phyloP scores from a whole-genome alignment of 1,140 invertebrate species.

The Heliconius congener region DNA sequence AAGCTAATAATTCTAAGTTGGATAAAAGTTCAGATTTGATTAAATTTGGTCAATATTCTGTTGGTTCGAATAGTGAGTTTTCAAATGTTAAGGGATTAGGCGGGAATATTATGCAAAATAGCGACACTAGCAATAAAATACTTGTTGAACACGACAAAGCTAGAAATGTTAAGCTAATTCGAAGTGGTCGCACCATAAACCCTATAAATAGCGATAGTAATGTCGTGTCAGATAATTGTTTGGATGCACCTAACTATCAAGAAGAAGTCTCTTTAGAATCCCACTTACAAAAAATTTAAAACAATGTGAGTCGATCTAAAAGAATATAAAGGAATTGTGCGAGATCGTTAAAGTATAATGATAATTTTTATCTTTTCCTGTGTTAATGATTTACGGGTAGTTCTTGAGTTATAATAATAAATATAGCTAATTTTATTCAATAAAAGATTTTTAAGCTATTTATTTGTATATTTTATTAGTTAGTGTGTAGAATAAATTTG shows the following conservation, averaged over 20 bases:
- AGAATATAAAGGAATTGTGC: constrained; percentile 55
- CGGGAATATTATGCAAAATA: constrained; percentile 66
- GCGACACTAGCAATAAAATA: constrained; percentile 51
- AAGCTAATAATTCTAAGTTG: background rate
- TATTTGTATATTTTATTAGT: background rate
- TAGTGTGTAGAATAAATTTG: background rate
- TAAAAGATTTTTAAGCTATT: background rate
- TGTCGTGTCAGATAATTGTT: constrained; percentile 43
- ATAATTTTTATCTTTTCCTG: background rate
- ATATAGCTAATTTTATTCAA: background rate
- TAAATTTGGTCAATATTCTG: constrained; percentile 31
- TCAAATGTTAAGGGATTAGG: constrained; percentile 64
- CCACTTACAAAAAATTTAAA: constrained; percentile 54
- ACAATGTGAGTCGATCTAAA: constrained; percentile 62
- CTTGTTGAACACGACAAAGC: constrained; percentile 6
- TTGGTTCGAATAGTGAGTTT: constrained; percentile 60
- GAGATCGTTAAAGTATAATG: background rate
- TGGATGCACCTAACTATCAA: constrained; percentile 50
- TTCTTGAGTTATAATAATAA: background rate
- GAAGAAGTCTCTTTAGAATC: constrained; percentile 60
- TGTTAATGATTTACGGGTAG: background rate
- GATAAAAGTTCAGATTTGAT: constrained; percentile 38
- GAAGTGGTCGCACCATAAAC: constrained; percentile 34
- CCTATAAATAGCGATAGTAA: constrained; percentile 38
- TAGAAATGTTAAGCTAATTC: constrained; percentile 29